These are phyloP conservation scores for Cremastinae sp. DNA, from an alignment of 2,888 invertebrate genomes.

Conservation along the genomic window DNA sequence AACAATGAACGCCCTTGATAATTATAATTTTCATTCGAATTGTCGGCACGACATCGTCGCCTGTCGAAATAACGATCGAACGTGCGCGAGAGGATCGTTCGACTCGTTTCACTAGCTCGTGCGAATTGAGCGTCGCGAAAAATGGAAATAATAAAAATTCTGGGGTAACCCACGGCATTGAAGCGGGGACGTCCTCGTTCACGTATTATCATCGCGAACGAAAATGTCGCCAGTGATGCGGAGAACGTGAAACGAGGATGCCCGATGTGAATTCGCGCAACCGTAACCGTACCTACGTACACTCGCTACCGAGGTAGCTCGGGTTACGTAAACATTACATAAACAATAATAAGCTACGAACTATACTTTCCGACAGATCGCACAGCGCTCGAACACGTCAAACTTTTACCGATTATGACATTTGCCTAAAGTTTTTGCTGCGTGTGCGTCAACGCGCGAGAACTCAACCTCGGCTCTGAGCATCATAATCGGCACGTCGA, in stretches of 20 bases:
- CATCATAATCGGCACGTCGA: no score
- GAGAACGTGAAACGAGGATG: slow-evolving; percentile 27
- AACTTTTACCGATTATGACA: slow-evolving; percentile 31
- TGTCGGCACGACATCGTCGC: background rate
- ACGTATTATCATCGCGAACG: slow-evolving; percentile 54
- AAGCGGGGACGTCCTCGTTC: slow-evolving; percentile 41
- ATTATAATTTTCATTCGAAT: background rate
- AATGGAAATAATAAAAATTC: slow-evolving; percentile 24
- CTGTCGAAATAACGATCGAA: slow-evolving; percentile 5
- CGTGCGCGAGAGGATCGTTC: slow-evolving; percentile 19
- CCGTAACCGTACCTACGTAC: slow-evolving; percentile 58
- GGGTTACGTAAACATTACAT: slow-evolving; percentile 78
- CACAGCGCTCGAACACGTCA: slow-evolving; percentile 23
- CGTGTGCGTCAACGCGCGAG: background rate
- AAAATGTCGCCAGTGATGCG: slow-evolving; percentile 45
- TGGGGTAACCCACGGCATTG: slow-evolving; percentile 23
- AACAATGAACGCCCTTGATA: slow-evolving; percentile 3
- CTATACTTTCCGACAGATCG: slow-evolving; percentile 63
- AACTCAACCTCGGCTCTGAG: no score
- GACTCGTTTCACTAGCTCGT: background rate
- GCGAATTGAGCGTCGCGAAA: background rate
- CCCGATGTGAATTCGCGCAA: slow-evolving; percentile 51
- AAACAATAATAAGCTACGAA: slow-evolving; percentile 75
- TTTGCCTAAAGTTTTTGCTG: slow-evolving; percentile 8
- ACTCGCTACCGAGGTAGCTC: slow-evolving; percentile 62